Evolutionary conservation across 1,140 invertebrate genomes (phyloP).

Genomic region (Sminthurides bifidus): DNA sequence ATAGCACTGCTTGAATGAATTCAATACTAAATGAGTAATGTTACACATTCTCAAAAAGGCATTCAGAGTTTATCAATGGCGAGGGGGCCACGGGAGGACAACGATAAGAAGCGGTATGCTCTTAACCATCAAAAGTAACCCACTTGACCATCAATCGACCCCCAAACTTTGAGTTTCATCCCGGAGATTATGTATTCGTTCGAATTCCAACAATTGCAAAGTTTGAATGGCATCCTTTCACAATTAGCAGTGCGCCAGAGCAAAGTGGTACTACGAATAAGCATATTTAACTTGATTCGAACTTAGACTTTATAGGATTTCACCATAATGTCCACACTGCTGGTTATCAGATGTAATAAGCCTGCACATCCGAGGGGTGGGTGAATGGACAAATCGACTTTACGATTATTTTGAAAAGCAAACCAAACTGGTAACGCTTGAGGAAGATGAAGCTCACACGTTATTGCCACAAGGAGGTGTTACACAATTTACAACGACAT

Average conservation of each 20-base stretch:
- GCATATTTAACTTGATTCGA: background rate
- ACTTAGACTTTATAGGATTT: background rate
- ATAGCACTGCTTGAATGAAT: no score
- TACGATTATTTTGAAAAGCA: slow-evolving; percentile 72
- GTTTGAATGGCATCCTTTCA: slow-evolving; percentile 96
- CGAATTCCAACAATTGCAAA: slow-evolving; percentile 83
- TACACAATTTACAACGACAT: no score
- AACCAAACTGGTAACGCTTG: slow-evolving; percentile 16
- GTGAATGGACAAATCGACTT: slow-evolving; percentile 85
- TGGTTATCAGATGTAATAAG: slow-evolving; percentile 64
- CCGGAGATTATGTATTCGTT: slow-evolving; percentile 89
- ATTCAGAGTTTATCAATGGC: slow-evolving; percentile 26
- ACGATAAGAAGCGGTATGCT: slow-evolving; percentile 74
- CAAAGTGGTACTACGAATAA: slow-evolving; percentile 54
- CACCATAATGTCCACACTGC: background rate
- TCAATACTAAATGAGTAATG: no score
- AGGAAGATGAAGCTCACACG: slow-evolving; percentile 1
- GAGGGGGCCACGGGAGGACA: slow-evolving; percentile 52
- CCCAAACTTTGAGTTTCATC: slow-evolving; percentile 71
- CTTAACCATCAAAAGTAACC: slow-evolving; percentile 67
- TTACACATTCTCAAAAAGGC: slow-evolving; percentile 1
- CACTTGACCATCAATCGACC: slow-evolving; percentile 78
- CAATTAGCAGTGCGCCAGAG: slow-evolving; percentile 89
- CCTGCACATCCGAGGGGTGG: slow-evolving; percentile 85
- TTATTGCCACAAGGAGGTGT: no score